Conservation (phyloP, 2,113 vertebrate genomes). For the Callithrix jacchus region DNA sequence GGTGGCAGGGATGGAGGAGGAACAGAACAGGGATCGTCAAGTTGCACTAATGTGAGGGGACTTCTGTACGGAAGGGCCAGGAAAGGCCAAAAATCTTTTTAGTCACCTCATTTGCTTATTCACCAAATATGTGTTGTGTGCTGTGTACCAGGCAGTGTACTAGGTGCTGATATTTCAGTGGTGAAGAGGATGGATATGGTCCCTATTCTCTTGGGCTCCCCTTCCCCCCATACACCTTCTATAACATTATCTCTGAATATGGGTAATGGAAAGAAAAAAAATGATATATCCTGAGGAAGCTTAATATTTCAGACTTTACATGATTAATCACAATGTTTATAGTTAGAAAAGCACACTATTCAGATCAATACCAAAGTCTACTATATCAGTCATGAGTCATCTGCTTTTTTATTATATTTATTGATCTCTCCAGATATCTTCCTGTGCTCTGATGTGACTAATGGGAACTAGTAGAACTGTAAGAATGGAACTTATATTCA, state of each 20-base stretch:
- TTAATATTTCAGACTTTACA: constrained; percentile 8
- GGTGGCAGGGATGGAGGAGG: neutral
- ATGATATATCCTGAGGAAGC: neutral
- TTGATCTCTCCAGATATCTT: constrained; percentile 17
- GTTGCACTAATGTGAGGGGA: neutral
- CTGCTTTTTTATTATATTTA: neutral
- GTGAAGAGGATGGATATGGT: constrained; percentile 25
- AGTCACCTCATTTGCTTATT: constrained; percentile 20
- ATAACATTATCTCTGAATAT: neutral
- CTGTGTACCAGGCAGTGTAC: neutral
- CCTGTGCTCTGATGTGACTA: neutral
- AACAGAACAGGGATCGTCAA: neutral
- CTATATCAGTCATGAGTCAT: neutral
- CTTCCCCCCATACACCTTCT: neutral
- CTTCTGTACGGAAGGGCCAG: neutral
- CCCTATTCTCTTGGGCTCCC: neutral
- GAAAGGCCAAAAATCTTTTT: constrained; percentile 41
- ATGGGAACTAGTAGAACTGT: neutral
- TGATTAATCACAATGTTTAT: neutral
- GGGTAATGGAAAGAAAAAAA: neutral
- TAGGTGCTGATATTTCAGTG: neutral
- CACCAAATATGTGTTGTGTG: constrained; percentile 36
- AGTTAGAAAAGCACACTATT: neutral
- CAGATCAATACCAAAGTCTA: neutral
- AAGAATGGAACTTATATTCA: constrained; percentile 20